Conservation (phyloP, 2,888 invertebrate species). For the Lottia gigantea region DNA sequence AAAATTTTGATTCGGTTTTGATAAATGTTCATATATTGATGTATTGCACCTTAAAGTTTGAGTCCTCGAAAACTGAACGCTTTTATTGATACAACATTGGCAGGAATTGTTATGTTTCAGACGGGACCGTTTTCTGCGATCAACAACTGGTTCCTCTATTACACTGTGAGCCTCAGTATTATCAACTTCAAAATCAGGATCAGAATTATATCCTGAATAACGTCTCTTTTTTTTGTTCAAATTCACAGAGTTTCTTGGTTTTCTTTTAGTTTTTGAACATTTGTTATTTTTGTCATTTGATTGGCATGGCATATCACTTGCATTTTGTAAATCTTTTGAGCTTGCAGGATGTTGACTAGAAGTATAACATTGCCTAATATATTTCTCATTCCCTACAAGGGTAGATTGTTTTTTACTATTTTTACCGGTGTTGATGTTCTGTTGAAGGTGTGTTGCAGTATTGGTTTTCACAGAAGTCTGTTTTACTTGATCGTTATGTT, state of each 20-base stretch:
- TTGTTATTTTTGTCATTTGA: background rate
- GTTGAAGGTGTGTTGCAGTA: too few relatives aligned
- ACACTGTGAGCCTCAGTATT: background rate
- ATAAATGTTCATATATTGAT: background rate
- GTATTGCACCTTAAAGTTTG: constrained; percentile 4
- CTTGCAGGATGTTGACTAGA: too few relatives aligned
- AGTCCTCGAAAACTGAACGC: background rate
- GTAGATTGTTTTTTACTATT: too few relatives aligned
- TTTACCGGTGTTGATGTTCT: too few relatives aligned
- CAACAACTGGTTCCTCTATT: background rate
- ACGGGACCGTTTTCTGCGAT: background rate
- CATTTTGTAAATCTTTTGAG: too few relatives aligned
- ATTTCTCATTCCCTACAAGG: too few relatives aligned
- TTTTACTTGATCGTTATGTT: background rate
- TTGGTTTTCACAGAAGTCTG: too few relatives aligned
- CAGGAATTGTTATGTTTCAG: background rate
- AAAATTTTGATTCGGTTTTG: background rate
- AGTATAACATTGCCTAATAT: too few relatives aligned
- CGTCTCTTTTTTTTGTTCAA: background rate
- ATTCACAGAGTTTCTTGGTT: too few relatives aligned
- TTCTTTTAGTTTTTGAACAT: background rate
- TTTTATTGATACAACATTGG: background rate
- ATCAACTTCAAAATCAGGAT: background rate
- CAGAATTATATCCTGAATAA: background rate
- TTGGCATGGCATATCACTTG: background rate